Conservation (phyloP, 2,797 vertebrate genomes). For the Champsocephalus esox region DNA sequence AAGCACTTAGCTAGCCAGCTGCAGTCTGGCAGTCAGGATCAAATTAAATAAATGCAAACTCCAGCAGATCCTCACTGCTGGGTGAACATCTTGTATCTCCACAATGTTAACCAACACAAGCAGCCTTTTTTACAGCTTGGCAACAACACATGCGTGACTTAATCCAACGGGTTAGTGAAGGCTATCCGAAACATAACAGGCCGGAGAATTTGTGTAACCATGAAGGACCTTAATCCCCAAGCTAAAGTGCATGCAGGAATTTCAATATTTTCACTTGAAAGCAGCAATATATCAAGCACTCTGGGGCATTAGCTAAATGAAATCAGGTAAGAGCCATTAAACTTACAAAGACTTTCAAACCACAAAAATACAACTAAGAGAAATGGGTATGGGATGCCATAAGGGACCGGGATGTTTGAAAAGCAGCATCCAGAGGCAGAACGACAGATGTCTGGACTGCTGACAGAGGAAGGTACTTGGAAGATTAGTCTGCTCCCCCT, state of each 20-base stretch:
- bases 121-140: slow-evolving; percentile 33
- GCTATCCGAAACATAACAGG: slow-evolving; percentile 3
- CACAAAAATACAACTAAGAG: slow-evolving; percentile 23
- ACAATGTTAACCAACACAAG: slow-evolving; percentile 38
- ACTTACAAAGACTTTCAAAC: slow-evolving; percentile 38
- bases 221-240: background rate
- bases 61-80: slow-evolving; percentile 56
- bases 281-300: slow-evolving; percentile 13
- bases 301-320: slow-evolving; percentile 10
- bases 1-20: slow-evolving; percentile 69
- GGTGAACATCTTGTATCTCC: slow-evolving; percentile 54
- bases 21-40: slow-evolving; percentile 65
- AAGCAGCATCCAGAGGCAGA: slow-evolving; percentile 45
- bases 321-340: slow-evolving; percentile 25
- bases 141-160: slow-evolving; percentile 16
- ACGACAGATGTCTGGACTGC: slow-evolving; percentile 61
- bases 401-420: slow-evolving; percentile 32
- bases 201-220: background rate
- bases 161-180: slow-evolving; percentile 24
- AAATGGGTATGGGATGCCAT: slow-evolving; percentile 20
- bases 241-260: slow-evolving; percentile 16
- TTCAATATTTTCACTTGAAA: background rate
- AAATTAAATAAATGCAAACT: slow-evolving; percentile 72
- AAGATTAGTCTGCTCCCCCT: slow-evolving; percentile 67
- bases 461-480: slow-evolving; percentile 62